phyloP scores from a whole-genome alignment of 2,888 invertebrate species.

The Blastobasis lacticolella region DNA sequence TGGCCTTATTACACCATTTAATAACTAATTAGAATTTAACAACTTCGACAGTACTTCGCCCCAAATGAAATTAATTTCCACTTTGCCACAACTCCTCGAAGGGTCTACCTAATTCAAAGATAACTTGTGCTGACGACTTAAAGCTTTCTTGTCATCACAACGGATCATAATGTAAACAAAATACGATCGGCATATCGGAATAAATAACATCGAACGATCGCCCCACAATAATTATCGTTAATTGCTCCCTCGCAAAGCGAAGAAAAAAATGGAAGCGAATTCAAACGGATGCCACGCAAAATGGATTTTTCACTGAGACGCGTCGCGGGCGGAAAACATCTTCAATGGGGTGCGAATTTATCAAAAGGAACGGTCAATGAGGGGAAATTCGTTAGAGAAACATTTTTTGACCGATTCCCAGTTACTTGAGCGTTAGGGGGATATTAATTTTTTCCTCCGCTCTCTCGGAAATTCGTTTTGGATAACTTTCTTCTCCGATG shows the following conservation, averaged over 20 bases:
- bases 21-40: too few relatives aligned
- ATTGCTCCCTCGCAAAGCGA: conserved; percentile 13
- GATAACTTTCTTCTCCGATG: too few relatives aligned
- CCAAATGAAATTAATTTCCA: background rate
- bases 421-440: background rate
- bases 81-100: background rate
- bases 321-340: conserved; percentile 5
- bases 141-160: too few relatives aligned
- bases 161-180: too few relatives aligned
- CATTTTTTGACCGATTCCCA: conserved; percentile 1
- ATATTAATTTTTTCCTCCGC: too few relatives aligned
- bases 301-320: conserved; percentile 17
- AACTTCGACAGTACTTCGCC: background rate
- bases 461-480: too few relatives aligned
- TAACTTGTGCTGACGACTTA: too few relatives aligned
- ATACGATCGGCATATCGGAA: background rate
- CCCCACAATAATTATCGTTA: conserved; percentile 11
- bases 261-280: conserved; percentile 14
- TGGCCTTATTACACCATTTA: too few relatives aligned
- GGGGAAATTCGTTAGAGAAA: conserved; percentile 1
- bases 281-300: conserved; percentile 4
- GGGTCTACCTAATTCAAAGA: too few relatives aligned
- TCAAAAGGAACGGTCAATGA: conserved; percentile 7
- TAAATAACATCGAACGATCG: conserved; percentile 3
- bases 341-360: conserved; percentile 6